Evolutionary conservation across 1,140 invertebrate genomes (phyloP).

Genomic region (Telenomus remus): DNA sequence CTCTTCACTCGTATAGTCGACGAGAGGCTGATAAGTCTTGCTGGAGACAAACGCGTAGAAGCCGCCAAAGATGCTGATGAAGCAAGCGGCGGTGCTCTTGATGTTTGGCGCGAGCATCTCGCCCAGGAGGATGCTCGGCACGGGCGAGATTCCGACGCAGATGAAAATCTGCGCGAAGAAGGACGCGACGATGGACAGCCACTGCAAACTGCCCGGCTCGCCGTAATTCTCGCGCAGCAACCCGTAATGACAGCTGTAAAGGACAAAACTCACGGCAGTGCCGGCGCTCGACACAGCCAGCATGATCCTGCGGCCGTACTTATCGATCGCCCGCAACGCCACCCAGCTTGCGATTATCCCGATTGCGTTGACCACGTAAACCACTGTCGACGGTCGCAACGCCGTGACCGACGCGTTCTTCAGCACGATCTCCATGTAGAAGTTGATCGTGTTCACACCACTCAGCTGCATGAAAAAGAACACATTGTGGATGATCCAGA

Average conservation of each 20-base stretch:
- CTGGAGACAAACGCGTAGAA: conserved; percentile 84
- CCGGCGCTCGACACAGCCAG: conserved; percentile 79
- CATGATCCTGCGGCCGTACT: conserved; percentile 81
- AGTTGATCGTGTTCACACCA: conserved; percentile 84
- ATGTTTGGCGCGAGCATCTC: conserved; percentile 85
- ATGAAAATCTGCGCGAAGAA: conserved; percentile 77
- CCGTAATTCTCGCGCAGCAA: conserved; percentile 74
- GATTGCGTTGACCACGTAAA: conserved; percentile 81
- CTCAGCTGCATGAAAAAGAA: conserved; percentile 86
- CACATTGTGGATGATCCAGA: conserved; percentile 80
- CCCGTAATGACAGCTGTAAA: conserved; percentile 80
- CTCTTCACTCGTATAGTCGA: conserved; percentile 79
- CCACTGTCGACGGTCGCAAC: conserved; percentile 73
- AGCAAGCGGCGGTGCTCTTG: conserved; percentile 81
- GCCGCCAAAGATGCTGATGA: conserved; percentile 83
- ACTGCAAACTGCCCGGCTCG: conserved; percentile 70
- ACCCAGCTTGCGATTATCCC: conserved; percentile 79
- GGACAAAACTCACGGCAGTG: conserved; percentile 75
- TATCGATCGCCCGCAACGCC: conserved; percentile 82
- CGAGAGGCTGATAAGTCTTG: conserved; percentile 82
- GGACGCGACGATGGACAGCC: conserved; percentile 79
- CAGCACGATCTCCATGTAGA: conserved; percentile 85
- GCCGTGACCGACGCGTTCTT: conserved; percentile 75
- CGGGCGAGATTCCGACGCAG: conserved; percentile 81
- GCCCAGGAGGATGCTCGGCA: conserved; percentile 83